Percentiles rank a stretch among this genome's conserved stretches.
These are phyloP conservation scores for Porites lobata DNA, from an alignment of 92 coral and sea anemone genomes.

Conservation along the genomic window DNA sequence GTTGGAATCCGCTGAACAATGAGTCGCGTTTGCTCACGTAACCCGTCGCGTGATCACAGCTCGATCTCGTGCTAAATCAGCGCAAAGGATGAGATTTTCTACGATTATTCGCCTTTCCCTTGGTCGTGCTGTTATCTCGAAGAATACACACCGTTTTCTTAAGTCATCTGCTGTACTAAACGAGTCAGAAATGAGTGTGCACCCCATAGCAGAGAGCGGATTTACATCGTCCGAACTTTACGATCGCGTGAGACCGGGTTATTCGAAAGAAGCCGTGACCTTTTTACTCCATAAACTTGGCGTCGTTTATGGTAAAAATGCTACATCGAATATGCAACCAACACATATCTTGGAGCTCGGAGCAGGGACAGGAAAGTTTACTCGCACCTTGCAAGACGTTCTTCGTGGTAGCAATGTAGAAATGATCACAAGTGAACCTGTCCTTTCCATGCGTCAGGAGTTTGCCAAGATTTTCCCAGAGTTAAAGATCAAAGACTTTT, in stretches of 20 bases:
- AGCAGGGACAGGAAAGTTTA: conserved; percentile 92
- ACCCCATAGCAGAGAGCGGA: conserved; percentile 1
- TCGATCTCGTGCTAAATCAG: no score
- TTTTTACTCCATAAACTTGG: conserved; percentile 79
- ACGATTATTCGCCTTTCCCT: no score
- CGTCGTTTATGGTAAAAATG: conserved; percentile 24
- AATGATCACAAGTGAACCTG: conserved; percentile 77
- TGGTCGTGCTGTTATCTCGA: no score
- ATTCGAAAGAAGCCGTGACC: conserved; percentile 74
- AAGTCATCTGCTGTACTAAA: neutral
- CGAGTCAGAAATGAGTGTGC: neutral
- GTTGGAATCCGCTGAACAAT: no score
- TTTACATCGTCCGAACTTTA: conserved; percentile 35
- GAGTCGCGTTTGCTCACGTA: no score
- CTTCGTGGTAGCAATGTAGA: conserved; percentile 44
- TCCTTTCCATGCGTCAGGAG: conserved; percentile 72
- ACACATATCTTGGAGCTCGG: conserved; percentile 78
- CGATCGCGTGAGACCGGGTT: conserved; percentile 78
- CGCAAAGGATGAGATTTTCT: no score
- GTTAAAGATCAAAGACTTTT: conserved; percentile 58
- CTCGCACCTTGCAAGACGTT: conserved; percentile 64
- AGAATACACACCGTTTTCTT: no score
- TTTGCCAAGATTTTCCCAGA: conserved; percentile 70
- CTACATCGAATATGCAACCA: conserved; percentile 21
- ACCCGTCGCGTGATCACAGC: no score